phyloP scores from a whole-genome alignment of 2,797 vertebrate genomes.

The Kryptopterus vitreolus region DNA sequence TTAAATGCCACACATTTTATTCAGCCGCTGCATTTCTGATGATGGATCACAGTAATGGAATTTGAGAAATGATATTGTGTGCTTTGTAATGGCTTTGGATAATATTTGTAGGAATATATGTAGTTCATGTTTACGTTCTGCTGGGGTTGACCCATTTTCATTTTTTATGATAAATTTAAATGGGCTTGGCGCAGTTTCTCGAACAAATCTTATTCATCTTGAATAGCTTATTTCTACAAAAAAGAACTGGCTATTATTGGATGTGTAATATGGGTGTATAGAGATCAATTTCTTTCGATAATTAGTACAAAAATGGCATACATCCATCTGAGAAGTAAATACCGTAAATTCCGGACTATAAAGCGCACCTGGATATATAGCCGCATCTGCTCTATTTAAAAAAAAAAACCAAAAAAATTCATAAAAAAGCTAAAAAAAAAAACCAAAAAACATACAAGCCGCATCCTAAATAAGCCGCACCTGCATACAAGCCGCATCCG shows the following conservation, averaged over 20 bases:
- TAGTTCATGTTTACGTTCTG: not conserved
- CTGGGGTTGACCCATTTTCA: not conserved
- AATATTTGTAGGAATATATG: not conserved
- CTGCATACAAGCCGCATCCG: too few species aligned
- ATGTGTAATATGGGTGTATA: too few species aligned
- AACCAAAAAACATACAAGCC: too few species aligned
- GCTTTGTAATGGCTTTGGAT: not conserved
- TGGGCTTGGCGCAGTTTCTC: too few species aligned
- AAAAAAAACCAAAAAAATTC: too few species aligned
- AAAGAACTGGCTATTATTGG: not conserved
- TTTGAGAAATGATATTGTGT: not conserved
- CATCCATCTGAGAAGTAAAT: not conserved
- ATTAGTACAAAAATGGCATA: too few species aligned
- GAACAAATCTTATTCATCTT: not conserved
- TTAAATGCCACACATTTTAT: not conserved
- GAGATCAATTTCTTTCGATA: too few species aligned
- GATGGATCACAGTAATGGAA: constrained; percentile 1
- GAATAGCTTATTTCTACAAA: not conserved
- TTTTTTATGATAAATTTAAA: not conserved
- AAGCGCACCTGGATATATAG: too few species aligned
- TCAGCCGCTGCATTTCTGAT: not conserved
- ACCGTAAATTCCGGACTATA: too few species aligned
- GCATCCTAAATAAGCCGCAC: too few species aligned
- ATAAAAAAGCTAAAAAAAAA: too few species aligned
- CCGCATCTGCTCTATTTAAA: too few species aligned